A percentile compares a stretch with the other conserved stretches of the same genome.
phyloP scores from a whole-genome alignment of 2,113 vertebrate genomes.

The Catharus bicknelli region DNA sequence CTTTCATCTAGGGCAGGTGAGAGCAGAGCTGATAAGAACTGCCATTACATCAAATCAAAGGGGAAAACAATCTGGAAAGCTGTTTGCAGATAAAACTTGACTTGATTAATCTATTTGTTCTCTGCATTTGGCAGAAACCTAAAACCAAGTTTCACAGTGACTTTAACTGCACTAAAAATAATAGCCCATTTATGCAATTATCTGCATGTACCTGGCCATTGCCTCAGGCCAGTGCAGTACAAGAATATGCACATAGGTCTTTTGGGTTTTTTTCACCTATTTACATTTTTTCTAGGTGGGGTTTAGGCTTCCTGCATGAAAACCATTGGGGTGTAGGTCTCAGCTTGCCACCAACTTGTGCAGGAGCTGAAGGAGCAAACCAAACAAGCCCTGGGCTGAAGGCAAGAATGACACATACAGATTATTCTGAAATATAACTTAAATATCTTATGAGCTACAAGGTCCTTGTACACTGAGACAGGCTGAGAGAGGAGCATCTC shows the following conservation, averaged over 20 bases:
- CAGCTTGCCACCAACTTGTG: background rate
- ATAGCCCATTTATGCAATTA: slow-evolving; percentile 31
- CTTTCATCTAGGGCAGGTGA: slow-evolving; percentile 49
- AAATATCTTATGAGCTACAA: rapidly evolving
- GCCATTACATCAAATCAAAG: slow-evolving; percentile 33
- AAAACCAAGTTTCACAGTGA: slow-evolving; percentile 3
- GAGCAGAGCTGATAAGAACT: slow-evolving; percentile 34
- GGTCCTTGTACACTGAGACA: background rate
- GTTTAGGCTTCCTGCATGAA: background rate
- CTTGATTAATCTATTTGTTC: slow-evolving; percentile 47
- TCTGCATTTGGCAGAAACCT: slow-evolving; percentile 28
- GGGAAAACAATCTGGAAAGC: slow-evolving; percentile 39
- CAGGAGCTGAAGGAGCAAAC: background rate
- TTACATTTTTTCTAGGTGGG: background rate
- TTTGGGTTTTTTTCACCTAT: background rate
- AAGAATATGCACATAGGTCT: background rate
- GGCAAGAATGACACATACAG: rapidly evolving
- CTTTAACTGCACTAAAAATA: slow-evolving; percentile 35
- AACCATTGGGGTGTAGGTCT: background rate
- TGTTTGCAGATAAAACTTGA: slow-evolving; percentile 39
- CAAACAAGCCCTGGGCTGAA: background rate
- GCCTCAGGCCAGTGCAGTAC: background rate
- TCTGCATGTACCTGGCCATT: background rate
- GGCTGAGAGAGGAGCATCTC: background rate
- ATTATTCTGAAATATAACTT: background rate